A percentile compares a stretch with the other conserved stretches of the same genome.
These are phyloP conservation scores for Eurystomus glaucurus DNA, from an alignment of 2,797 vertebrate genomes.

Conservation along the genomic window DNA sequence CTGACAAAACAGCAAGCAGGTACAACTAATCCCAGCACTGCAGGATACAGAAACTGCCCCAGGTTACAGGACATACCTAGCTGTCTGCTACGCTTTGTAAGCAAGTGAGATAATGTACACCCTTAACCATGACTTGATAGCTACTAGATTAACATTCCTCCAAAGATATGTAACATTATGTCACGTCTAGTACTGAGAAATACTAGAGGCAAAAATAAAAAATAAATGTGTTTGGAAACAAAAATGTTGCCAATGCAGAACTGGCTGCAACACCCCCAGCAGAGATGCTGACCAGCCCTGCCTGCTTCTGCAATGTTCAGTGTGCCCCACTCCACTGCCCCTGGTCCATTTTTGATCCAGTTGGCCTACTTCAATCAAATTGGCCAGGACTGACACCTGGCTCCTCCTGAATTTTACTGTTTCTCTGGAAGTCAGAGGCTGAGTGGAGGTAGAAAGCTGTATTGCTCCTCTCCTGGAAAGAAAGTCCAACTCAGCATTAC, in stretches of 20 bases:
- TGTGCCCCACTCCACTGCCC: not conserved
- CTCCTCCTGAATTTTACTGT: not conserved
- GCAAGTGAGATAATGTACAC: not conserved
- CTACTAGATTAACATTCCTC: not conserved
- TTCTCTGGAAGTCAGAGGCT: not conserved
- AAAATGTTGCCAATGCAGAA: not conserved
- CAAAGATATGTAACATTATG: not conserved
- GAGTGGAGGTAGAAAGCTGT: not conserved
- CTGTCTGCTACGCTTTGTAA: not conserved
- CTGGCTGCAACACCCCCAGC: not conserved
- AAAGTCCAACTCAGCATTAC: not conserved
- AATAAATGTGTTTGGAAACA: not conserved
- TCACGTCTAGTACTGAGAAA: not conserved
- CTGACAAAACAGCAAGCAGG: not conserved
- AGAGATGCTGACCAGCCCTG: not conserved
- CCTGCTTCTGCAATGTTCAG: not conserved
- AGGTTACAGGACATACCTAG: not conserved
- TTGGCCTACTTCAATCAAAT: not conserved
- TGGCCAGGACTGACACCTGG: not conserved
- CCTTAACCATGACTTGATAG: not conserved
- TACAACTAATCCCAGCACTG: not conserved
- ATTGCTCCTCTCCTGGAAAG: not conserved
- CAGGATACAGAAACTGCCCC: not conserved
- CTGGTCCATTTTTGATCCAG: accelerated
- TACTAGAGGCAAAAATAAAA: not conserved